Evolutionary conservation across 2,888 invertebrate genomes (phyloP).

Genomic region (Thymelicus sylvestris): DNA sequence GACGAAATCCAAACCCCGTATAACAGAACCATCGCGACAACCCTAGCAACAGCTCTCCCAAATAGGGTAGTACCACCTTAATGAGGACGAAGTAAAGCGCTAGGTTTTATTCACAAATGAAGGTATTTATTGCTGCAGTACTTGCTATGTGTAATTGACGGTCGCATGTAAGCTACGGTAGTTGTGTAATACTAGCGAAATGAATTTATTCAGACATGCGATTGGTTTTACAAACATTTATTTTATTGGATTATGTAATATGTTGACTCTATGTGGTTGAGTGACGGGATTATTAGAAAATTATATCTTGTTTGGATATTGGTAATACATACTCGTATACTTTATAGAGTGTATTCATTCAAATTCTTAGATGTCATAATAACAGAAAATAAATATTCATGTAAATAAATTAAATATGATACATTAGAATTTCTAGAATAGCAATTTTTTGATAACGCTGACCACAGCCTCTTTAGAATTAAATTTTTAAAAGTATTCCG

Average conservation of each 20-base stretch:
- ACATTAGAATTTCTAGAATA: too few species aligned
- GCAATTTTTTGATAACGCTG: too few species aligned
- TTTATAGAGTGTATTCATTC: too few species aligned
- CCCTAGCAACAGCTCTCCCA: conserved; percentile 16
- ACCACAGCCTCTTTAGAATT: too few species aligned
- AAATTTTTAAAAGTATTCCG: too few species aligned
- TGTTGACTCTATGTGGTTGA: background rate
- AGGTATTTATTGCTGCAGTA: conserved; percentile 31
- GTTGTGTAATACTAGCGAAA: conserved; percentile 11
- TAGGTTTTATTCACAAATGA: conserved; percentile 33
- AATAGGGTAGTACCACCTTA: conserved; percentile 24
- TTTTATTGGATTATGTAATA: background rate
- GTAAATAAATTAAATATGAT: too few species aligned
- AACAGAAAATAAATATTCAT: too few species aligned
- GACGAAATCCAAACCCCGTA: too few species aligned
- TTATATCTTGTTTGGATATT: too few species aligned
- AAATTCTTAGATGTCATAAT: too few species aligned
- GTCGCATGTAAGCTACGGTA: conserved; percentile 7
- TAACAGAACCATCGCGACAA: background rate
- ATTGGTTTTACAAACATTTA: background rate
- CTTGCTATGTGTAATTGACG: conserved; percentile 28
- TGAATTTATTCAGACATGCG: conserved; percentile 8
- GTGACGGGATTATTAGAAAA: background rate
- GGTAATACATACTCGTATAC: too few species aligned
- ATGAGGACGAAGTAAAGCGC: conserved; percentile 27